phyloP scores from a whole-genome alignment of 2,113 vertebrate genomes.

The Turdus rufiventris region DNA sequence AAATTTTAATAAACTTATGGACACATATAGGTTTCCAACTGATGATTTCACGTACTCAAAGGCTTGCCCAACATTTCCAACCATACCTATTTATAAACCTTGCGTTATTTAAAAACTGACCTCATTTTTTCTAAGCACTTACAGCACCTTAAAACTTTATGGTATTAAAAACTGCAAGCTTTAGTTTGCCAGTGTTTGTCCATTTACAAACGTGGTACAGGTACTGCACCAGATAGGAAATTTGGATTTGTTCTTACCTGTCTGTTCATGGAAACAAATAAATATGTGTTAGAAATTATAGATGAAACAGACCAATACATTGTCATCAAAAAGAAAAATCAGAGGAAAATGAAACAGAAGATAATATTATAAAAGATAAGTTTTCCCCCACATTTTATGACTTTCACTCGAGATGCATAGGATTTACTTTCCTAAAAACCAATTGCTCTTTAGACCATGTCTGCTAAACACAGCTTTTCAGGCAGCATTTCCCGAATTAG shows the following conservation, averaged over 20 bases:
- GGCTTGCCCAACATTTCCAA: neutral
- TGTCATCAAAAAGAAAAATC: neutral
- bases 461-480: neutral
- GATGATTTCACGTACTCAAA: neutral
- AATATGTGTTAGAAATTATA: neutral
- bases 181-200: neutral
- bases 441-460: neutral
- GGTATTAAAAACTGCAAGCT: neutral
- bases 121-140: neutral
- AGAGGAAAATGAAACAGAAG: neutral
- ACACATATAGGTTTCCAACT: neutral
- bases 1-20: neutral
- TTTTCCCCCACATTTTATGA: neutral
- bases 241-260: neutral
- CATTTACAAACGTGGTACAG: neutral
- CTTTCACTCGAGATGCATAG: neutral
- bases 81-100: neutral
- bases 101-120: neutral
- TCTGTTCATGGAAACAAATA: neutral
- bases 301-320: neutral
- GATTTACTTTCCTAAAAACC: neutral
- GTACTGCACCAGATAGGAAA: neutral
- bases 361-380: neutral
- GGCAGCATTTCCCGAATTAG: neutral
- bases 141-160: neutral